Evolutionary conservation across 2,113 vertebrate species (phyloP), one percentile per base, ranked within the genome.

Genomic region (Oophaga pumilio): DNA sequence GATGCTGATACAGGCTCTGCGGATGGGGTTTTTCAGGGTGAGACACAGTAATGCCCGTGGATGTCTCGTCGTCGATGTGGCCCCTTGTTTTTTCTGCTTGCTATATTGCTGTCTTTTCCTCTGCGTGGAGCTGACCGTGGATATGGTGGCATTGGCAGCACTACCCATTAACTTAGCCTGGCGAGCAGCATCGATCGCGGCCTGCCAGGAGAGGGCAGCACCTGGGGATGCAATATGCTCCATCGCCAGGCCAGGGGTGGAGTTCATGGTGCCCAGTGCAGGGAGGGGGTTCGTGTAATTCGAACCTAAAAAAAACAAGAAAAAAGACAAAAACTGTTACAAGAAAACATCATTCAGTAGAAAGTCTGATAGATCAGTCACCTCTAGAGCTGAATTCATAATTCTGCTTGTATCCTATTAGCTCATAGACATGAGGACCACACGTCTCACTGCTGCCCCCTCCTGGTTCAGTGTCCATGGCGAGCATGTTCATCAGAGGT

Each of bases 1-100:
- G n/a, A 99, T 98, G 95, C 95, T 99, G 94, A 99, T 99, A 93
- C 98, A 99, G 0, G 97, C 98, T 92, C 97, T 94, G 87, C 98
- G 95, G 92, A 99, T 97, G 92, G 98, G 98, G 90, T 99, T 99
- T 94, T 98, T 99, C 89, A 99, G 96, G 6, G 97, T 99, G 90
- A 99, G 95, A 92, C 98, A 99, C 91, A 99, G 97, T 88, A 99
- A 95, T 49, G 98, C 98, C 1, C 98, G 94, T 1, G 98, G 98
- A 0, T 97, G 98, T 11, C 98, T 96, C 0, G 97, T 99, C 90
- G 98, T 96, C 0, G 97, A 95, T 2, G 97, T 95, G 78, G 92
- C 96, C 11, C 97, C 96, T 93, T 95, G 98, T 89, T 99, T 99
- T 93, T 99, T 99, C 95, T 98, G 97, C 89, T 99, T 99, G 66